Conservation (phyloP, 2,888 invertebrate genomes). For the Tenthredo livida region DNA sequence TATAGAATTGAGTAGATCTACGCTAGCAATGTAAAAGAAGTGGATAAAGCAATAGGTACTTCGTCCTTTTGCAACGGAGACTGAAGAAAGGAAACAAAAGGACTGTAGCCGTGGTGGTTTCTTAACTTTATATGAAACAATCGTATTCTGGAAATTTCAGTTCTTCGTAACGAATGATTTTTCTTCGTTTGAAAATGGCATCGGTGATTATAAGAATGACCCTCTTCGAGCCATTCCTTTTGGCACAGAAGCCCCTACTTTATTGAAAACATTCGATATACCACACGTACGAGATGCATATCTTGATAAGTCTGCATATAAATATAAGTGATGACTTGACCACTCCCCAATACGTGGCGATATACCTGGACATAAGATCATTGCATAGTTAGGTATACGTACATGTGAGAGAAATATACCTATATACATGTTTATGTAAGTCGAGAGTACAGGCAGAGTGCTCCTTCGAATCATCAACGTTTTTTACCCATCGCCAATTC, state of each 20-base stretch:
- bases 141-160: neutral
- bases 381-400: neutral
- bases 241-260: neutral
- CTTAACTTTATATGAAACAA: neutral
- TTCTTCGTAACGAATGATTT: neutral
- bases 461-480: slow-evolving; percentile 25
- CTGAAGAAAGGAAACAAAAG: neutral
- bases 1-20: neutral
- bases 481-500: slow-evolving; percentile 30
- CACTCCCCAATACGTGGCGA: slow-evolving; percentile 13
- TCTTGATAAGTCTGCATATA: neutral
- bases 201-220: neutral
- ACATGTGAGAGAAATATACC: neutral
- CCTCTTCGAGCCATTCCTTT: neutral
- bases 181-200: neutral
- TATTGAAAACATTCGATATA: neutral
- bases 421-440: neutral
- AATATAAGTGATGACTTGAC: slow-evolving; percentile 13
- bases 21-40: neutral
- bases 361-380: neutral
- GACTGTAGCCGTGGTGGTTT: no score
- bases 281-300: neutral
- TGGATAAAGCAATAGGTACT: neutral
- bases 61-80: neutral
- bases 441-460: neutral